Base-by-base conservation (phyloP, 1,140 invertebrate species). In the Halyomorpha halys region DNA sequence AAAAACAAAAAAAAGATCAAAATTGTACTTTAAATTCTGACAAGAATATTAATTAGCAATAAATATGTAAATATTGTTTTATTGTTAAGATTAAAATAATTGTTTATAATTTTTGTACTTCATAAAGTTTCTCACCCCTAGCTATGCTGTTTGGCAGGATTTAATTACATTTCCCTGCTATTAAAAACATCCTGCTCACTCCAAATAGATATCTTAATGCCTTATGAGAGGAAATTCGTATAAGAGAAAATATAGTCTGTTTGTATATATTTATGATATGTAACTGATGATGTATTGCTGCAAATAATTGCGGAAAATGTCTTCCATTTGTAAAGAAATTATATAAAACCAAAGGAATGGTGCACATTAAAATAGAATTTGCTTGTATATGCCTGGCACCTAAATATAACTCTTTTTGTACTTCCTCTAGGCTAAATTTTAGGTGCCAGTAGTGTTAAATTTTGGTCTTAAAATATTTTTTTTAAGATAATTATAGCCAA, bases 241-340 rank as follows among this genome's bases (percentile, higher is more conserved):
- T 63, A 63, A 53, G 62, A 63, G 62, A 63, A 63, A 49, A 49
- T 63, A 63, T 63, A 63, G 63, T 64, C 51, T 64, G 63, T 64
- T 39, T 64, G 53, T 64, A 64, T 64, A 64, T 64, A 64, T 64
- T 59, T 54, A 64, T 53, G 27, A 54, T 64, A 64, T 44, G 53
- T 56, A 44, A 27, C 30, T 64, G 44, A 23, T 62, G 39, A 64
- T 64, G 51, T 53, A 64, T 34, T 56, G 63, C 63, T 64, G 63
- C 51, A 44, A 39, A 59, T 6, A 34, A 54, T 53, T 64, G 63
- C 63, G 18, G 63, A 64, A 21, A 56, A 64, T 54, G 63, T 64
- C 63, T 64, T 64, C 63, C 63, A 64, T 59, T 64, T 64, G 63
- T 64, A 54, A 56, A 64, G 53, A 62, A 54, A 54, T 63, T 56